Conservation (phyloP, 2,888 invertebrate genomes). For the Hipparchia sbordonii region DNA sequence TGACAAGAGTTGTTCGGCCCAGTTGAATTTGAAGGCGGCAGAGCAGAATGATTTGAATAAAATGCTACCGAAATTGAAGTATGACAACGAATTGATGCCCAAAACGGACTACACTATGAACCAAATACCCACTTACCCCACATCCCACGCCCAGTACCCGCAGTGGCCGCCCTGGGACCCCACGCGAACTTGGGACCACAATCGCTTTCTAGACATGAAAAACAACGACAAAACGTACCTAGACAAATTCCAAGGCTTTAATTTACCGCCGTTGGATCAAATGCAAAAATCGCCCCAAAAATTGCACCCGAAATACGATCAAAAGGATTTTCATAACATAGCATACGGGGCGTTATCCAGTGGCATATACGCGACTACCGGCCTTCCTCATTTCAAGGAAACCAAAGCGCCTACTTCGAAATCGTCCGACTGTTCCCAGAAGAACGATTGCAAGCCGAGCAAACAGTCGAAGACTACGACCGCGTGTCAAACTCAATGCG, state of each 20-base stretch:
- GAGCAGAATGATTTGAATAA: slow-evolving; percentile 81
- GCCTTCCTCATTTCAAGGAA: slow-evolving; percentile 74
- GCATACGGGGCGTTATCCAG: slow-evolving; percentile 73
- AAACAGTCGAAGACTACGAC: slow-evolving; percentile 76
- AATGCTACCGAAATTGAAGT: slow-evolving; percentile 78
- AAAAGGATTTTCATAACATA: slow-evolving; percentile 76
- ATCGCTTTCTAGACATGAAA: slow-evolving; percentile 76
- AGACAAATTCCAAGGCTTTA: slow-evolving; percentile 84
- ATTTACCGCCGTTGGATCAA: slow-evolving; percentile 82
- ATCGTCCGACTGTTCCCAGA: slow-evolving; percentile 68
- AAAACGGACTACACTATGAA: slow-evolving; percentile 85
- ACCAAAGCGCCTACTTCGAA: slow-evolving; percentile 67
- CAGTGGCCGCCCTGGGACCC: slow-evolving; percentile 85
- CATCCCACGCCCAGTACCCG: slow-evolving; percentile 84
- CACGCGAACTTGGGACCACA: slow-evolving; percentile 79
- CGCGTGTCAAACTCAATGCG: slow-evolving; percentile 75
- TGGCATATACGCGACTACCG: slow-evolving; percentile 68
- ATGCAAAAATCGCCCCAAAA: slow-evolving; percentile 84
- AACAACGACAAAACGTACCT: slow-evolving; percentile 81
- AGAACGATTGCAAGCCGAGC: slow-evolving; percentile 69
- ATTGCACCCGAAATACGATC: slow-evolving; percentile 78
- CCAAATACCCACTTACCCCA: slow-evolving; percentile 86
- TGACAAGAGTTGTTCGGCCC: slow-evolving; percentile 70
- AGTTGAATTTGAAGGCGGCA: slow-evolving; percentile 62
- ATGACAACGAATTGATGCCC: slow-evolving; percentile 79